Evolutionary conservation across 2,888 invertebrate species (phyloP).

Genomic region (Eudasyphora cyanicolor): DNA sequence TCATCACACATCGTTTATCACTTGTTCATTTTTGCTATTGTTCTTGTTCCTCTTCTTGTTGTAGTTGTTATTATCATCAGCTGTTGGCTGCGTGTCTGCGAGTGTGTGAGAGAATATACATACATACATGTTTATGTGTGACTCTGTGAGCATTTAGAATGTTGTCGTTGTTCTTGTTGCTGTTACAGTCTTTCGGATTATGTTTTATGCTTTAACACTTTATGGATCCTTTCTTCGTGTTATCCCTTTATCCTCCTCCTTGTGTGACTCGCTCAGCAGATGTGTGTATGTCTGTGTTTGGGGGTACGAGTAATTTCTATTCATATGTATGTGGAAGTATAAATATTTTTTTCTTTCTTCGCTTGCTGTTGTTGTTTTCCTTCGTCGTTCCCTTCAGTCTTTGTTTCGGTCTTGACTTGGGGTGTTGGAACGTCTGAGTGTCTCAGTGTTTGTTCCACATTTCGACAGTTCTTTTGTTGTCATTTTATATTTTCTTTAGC

Average conservation of each 20-base stretch:
- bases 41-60: conserved; percentile 5
- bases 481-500: conserved; percentile 50
- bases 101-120: too few species aligned
- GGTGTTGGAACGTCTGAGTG: not conserved
- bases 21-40: conserved; percentile 32
- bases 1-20: conserved; percentile 56
- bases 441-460: conserved; percentile 44
- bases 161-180: conserved; percentile 23
- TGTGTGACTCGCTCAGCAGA: not conserved
- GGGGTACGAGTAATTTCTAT: conserved; percentile 1
- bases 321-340: not conserved
- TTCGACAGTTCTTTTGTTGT: conserved; percentile 60
- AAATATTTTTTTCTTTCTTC: conserved; percentile 36
- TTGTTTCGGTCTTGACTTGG: conserved; percentile 46
- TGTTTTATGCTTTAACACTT: conserved; percentile 60
- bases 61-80: conserved; percentile 4
- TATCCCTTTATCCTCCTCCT: conserved; percentile 15
- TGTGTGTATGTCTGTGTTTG: conserved; percentile 1
- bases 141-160: conserved; percentile 10
- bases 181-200: conserved; percentile 39
- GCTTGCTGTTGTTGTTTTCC: conserved; percentile 36
- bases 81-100: not conserved
- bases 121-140: not conserved
- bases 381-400: conserved; percentile 27
- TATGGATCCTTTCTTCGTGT: conserved; percentile 8